A percentile compares a stretch with the other conserved stretches of the same genome.
Evolutionary conservation across 2,888 invertebrate species (phyloP).

Genomic region (Archips crataeganus): DNA sequence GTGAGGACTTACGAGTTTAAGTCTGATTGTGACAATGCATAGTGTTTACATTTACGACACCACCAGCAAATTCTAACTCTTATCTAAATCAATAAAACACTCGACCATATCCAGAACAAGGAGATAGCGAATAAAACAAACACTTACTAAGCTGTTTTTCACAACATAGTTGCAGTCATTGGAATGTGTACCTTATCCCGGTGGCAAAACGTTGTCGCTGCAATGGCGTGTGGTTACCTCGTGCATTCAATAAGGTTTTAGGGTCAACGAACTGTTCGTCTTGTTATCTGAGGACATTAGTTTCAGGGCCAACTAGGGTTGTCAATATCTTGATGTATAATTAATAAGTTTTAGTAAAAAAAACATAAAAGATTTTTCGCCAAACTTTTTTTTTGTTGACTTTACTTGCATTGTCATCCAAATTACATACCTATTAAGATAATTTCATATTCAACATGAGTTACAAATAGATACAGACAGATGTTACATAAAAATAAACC

Average conservation of each 20-base stretch:
- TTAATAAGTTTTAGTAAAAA: too few species aligned
- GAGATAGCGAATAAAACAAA: conserved; percentile 10
- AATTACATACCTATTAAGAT: too few species aligned
- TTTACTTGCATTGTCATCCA: too few species aligned
- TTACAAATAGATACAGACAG: too few species aligned
- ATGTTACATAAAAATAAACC: too few species aligned
- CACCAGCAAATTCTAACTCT: background rate
- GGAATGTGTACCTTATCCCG: conserved; percentile 9
- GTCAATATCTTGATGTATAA: background rate
- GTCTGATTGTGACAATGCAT: too few species aligned
- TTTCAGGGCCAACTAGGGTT: conserved; percentile 34
- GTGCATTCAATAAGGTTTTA: conserved; percentile 43
- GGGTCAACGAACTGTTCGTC: conserved; percentile 45
- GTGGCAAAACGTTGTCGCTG: conserved; percentile 1
- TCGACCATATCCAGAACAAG: conserved; percentile 4
- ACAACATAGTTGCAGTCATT: conserved; percentile 1
- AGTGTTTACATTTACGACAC: too few species aligned
- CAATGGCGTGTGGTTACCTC: conserved; percentile 23
- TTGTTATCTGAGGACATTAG: conserved; percentile 32
- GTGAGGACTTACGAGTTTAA: too few species aligned
- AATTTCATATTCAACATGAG: too few species aligned
- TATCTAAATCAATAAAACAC: conserved; percentile 5
- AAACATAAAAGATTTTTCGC: too few species aligned
- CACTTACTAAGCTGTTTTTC: background rate
- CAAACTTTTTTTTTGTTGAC: too few species aligned